These are phyloP conservation scores for Adelognathus sp. DNA, from an alignment of 2,888 invertebrate species.

Conservation along the genomic window DNA sequence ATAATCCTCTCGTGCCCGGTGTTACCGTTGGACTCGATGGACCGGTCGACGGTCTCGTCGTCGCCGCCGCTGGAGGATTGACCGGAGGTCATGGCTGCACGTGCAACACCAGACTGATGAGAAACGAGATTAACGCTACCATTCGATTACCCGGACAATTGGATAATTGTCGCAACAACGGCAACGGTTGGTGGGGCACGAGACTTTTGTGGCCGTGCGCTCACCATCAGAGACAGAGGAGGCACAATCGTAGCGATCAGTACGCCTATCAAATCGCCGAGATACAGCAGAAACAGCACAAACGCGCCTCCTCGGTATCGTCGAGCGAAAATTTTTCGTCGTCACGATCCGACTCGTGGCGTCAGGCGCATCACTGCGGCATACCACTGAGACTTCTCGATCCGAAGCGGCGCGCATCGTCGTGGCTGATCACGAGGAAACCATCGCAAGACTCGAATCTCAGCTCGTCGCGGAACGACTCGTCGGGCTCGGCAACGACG, in stretches of 20 bases:
- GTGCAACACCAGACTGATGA: conserved; percentile 83
- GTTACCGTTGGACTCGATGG: conserved; percentile 71
- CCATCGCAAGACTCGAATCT: conserved; percentile 96
- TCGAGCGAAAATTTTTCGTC: conserved; percentile 95
- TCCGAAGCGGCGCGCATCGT: conserved; percentile 91
- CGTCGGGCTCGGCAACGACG: conserved; percentile 93
- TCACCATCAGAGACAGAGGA: conserved; percentile 77
- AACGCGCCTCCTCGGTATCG: conserved; percentile 91
- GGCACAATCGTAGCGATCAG: conserved; percentile 83
- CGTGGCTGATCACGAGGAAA: conserved; percentile 95
- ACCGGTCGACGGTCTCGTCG: background rate
- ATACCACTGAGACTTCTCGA: conserved; percentile 89
- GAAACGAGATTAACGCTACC: conserved; percentile 73
- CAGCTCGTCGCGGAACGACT: conserved; percentile 95
- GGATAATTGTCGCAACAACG: conserved; percentile 6
- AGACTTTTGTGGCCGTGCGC: conserved; percentile 78
- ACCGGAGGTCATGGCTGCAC: conserved; percentile 80
- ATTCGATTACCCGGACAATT: conserved; percentile 37
- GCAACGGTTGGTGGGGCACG: conserved; percentile 41
- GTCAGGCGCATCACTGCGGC: conserved; percentile 88
- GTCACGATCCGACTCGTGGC: conserved; percentile 90
- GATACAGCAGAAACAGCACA: conserved; percentile 89
- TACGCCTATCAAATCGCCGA: conserved; percentile 90
- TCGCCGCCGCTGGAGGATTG: background rate
- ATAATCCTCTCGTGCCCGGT: conserved; percentile 77